Evolutionary conservation across 2,888 invertebrate species (phyloP).

Genomic region (Macaria liturata): DNA sequence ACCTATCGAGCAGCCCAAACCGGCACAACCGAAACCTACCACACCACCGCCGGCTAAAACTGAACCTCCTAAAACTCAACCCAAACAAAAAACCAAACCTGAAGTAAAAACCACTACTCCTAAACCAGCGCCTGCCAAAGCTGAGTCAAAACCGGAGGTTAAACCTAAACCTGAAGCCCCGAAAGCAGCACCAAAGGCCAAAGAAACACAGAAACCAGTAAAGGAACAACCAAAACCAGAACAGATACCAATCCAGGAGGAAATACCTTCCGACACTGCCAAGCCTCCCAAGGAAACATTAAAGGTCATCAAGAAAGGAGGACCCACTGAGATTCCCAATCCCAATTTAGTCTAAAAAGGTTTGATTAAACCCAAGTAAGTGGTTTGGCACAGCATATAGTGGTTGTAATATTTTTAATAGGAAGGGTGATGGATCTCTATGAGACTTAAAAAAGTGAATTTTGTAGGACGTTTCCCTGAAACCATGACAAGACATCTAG

Average conservation of each 20-base stretch:
- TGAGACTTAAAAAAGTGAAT: conserved; percentile 1
- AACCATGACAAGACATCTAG: conserved; percentile 4
- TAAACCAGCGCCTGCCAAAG: conserved; percentile 25
- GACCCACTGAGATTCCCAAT: conserved; percentile 75
- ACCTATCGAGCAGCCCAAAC: conserved; percentile 12
- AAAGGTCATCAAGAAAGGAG: conserved; percentile 84
- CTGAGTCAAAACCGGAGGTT: conserved; percentile 14
- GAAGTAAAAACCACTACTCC: conserved; percentile 23
- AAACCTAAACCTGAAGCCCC: conserved; percentile 27
- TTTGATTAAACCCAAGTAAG: not conserved
- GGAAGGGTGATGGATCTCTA: conserved; percentile 36
- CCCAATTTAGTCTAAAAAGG: conserved; percentile 50
- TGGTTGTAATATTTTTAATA: conserved; percentile 30
- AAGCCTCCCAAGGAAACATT: conserved; percentile 80
- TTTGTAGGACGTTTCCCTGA: conserved; percentile 2
- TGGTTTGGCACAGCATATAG: not conserved
- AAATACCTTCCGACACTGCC: conserved; percentile 78
- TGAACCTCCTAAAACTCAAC: conserved; percentile 3
- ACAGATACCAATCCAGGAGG: conserved; percentile 79
- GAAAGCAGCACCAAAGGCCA: conserved; percentile 33
- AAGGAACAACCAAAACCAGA: conserved; percentile 35
- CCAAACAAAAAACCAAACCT: conserved; percentile 29
- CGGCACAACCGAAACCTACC: conserved; percentile 21
- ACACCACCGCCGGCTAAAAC: conserved; percentile 5
- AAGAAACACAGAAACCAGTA: conserved; percentile 23